Conservation (phyloP, 1,140 invertebrate genomes). For the Dryas iulia region DNA sequence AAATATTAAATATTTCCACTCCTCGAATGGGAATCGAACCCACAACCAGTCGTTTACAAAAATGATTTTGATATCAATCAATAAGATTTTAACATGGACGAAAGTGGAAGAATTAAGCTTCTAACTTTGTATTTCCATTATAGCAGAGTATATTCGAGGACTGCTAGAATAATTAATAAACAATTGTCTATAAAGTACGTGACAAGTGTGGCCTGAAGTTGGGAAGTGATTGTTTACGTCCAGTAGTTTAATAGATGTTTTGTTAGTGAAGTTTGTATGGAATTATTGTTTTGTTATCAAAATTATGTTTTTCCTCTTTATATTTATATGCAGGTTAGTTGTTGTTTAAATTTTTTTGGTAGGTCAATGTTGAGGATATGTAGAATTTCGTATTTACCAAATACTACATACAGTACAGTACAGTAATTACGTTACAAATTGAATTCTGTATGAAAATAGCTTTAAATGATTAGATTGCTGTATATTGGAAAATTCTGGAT, state of each 20-base stretch:
- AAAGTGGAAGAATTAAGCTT: neutral
- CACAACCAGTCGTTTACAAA: neutral
- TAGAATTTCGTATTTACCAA: too few relatives aligned
- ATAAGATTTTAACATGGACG: neutral
- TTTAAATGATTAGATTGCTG: too few relatives aligned
- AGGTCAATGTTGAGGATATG: too few relatives aligned
- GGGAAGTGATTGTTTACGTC: conserved; percentile 20
- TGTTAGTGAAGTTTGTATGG: neutral
- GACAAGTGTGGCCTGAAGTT: conserved; percentile 29
- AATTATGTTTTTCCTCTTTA: too few relatives aligned
- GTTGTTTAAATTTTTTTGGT: too few relatives aligned
- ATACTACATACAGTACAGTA: too few relatives aligned
- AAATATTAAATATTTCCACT: too few relatives aligned
- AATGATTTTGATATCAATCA: neutral
- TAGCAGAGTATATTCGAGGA: conserved; percentile 33
- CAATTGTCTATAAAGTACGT: conserved; percentile 41
- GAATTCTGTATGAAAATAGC: too few relatives aligned
- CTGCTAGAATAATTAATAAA: conserved; percentile 44
- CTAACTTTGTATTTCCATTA: conserved; percentile 34
- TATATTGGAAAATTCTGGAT: too few relatives aligned
- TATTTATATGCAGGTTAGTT: too few relatives aligned
- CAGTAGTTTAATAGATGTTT: conserved; percentile 22
- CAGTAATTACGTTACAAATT: too few relatives aligned
- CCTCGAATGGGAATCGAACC: neutral
- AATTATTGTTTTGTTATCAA: neutral